These are phyloP conservation scores for Agrilus cyanescens DNA, from an alignment of 2,888 invertebrate species.

Conservation along the genomic window DNA sequence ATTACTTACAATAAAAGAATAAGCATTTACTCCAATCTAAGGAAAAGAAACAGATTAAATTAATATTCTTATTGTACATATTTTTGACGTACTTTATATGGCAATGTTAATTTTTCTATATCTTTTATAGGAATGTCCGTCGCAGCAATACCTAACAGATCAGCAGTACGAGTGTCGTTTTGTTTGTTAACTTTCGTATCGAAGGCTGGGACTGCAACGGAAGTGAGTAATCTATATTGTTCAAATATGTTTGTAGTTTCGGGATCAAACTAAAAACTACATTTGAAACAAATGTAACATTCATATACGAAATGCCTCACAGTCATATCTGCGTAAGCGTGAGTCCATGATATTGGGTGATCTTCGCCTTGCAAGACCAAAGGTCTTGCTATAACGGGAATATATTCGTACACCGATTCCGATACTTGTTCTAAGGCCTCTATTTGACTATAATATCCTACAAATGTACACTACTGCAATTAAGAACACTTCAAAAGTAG, in stretches of 20 bases:
- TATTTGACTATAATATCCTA: constrained; percentile 90
- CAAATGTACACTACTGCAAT: constrained; percentile 9
- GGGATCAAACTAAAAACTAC: constrained; percentile 25
- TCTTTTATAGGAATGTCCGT: constrained; percentile 90
- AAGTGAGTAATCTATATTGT: constrained; percentile 66
- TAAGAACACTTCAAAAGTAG: constrained; percentile 1
- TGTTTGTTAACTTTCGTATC: constrained; percentile 54
- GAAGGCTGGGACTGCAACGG: constrained; percentile 87
- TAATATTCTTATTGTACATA: not conserved
- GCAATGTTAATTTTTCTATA: constrained; percentile 77
- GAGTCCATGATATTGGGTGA: constrained; percentile 89
- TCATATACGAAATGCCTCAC: constrained; percentile 37
- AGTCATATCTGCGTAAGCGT: constrained; percentile 79
- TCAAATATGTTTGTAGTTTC: constrained; percentile 15
- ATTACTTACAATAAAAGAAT: constrained; percentile 92
- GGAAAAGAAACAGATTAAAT: constrained; percentile 21
- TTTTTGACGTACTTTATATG: constrained; percentile 53
- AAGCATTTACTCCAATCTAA: constrained; percentile 91
- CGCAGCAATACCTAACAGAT: constrained; percentile 87
- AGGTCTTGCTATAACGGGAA: constrained; percentile 83
- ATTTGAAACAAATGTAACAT: not conserved
- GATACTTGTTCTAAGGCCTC: constrained; percentile 91
- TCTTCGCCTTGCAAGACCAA: constrained; percentile 60
- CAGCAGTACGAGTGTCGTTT: constrained; percentile 50
- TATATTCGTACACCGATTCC: constrained; percentile 92